Percentiles rank a stretch among this genome's conserved stretches.
Evolutionary conservation across 2,888 invertebrate genomes (phyloP).

Genomic region (Tanypteryx hageni): DNA sequence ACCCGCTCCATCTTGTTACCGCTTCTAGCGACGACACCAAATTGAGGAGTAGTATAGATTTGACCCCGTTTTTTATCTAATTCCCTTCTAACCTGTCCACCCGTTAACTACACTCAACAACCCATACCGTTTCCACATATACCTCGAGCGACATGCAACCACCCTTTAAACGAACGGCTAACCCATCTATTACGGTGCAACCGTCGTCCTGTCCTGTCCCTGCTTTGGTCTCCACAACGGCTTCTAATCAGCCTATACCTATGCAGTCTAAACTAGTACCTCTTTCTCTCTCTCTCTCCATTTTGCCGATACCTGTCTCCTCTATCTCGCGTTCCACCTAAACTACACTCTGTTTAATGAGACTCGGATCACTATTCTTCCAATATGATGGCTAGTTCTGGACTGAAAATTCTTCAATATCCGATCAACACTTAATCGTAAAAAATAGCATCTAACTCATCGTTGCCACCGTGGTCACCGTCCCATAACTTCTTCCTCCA

Average conservation of each 20-base stretch:
- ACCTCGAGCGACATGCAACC: background rate
- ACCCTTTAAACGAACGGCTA: slow-evolving; percentile 12
- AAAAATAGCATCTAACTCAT: no score
- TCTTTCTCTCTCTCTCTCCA: background rate
- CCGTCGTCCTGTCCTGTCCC: background rate
- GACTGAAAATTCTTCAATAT: no score
- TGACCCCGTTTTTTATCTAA: slow-evolving; percentile 16
- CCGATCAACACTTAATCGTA: no score
- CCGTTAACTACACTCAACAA: background rate
- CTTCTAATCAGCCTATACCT: background rate
- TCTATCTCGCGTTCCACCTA: background rate
- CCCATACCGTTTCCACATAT: background rate
- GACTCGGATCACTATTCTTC: background rate
- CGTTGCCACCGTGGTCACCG: background rate
- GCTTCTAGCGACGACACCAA: background rate
- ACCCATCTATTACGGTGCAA: background rate
- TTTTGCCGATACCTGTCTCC: background rate
- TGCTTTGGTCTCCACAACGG: background rate
- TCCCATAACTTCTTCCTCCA: background rate
- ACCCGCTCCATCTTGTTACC: background rate
- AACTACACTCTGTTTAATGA: background rate
- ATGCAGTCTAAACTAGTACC: background rate
- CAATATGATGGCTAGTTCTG: background rate
- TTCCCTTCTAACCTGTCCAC: background rate
- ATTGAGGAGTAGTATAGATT: background rate